Percentiles rank a stretch among this genome's conserved stretches.
These are phyloP conservation scores for Aphaenogaster floridana DNA, from an alignment of 1,140 invertebrate genomes.

Conservation along the genomic window DNA sequence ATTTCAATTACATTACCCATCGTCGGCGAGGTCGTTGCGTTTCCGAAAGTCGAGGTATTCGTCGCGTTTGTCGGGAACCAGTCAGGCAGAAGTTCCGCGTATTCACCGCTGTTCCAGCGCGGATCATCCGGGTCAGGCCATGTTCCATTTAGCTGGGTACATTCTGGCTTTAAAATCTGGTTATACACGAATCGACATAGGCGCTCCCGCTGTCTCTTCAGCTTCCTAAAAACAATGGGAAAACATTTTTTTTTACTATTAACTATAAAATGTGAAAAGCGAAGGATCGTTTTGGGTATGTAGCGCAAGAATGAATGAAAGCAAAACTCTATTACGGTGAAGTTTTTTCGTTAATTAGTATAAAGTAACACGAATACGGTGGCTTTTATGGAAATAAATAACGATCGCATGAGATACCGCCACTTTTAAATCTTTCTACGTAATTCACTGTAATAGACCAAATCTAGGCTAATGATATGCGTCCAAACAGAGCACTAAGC, in stretches of 20 bases:
- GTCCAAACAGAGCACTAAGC: conserved; percentile 6
- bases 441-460: neutral
- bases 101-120: conserved; percentile 82
- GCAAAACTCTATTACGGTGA: neutral
- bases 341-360: neutral
- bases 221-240: conserved; percentile 87
- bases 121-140: conserved; percentile 83
- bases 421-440: neutral
- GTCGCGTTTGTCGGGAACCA: conserved; percentile 83
- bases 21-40: conserved; percentile 78
- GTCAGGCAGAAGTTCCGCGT: conserved; percentile 81
- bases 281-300: neutral
- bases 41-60: conserved; percentile 79
- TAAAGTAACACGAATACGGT: neutral
- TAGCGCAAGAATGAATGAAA: neutral
- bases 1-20: conserved; percentile 75
- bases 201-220: conserved; percentile 89
- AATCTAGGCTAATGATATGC: conserved; percentile 24
- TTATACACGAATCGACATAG: conserved; percentile 90
- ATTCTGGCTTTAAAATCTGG: conserved; percentile 88
- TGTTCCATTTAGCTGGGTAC: conserved; percentile 87
- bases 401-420: neutral
- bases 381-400: conserved; percentile 13
- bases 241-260: conserved; percentile 22
- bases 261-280: neutral